These are phyloP conservation scores for Albula goreensis DNA, from an alignment of 2,113 vertebrate genomes.

Conservation along the genomic window DNA sequence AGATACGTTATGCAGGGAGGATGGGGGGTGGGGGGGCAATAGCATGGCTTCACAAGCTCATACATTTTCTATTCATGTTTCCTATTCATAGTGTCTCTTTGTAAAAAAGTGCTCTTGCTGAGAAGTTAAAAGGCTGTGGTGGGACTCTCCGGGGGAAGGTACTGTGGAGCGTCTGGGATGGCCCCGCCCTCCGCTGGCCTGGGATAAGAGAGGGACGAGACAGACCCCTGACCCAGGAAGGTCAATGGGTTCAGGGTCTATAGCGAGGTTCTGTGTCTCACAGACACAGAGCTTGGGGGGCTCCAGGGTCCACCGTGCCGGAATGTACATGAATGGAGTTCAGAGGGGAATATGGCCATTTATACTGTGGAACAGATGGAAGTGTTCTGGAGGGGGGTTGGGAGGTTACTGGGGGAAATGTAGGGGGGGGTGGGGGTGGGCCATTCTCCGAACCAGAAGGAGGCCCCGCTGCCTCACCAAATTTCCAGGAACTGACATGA, in stretches of 20 bases:
- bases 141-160: slow-evolving; percentile 32
- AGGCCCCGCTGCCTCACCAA: background rate
- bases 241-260: slow-evolving; percentile 35
- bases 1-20: slow-evolving; percentile 11
- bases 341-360: background rate
- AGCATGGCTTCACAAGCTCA: slow-evolving; percentile 21
- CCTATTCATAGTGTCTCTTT: slow-evolving; percentile 29
- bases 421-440: too few relatives aligned
- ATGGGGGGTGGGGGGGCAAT: background rate
- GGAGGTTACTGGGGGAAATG: background rate
- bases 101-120: slow-evolving; percentile 24
- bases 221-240: slow-evolving; percentile 31
- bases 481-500: background rate
- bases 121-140: slow-evolving; percentile 45
- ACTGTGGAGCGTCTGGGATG: slow-evolving; percentile 26
- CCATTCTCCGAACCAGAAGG: background rate
- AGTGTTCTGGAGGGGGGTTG: background rate
- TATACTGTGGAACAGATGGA: slow-evolving; percentile 13
- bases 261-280: slow-evolving; percentile 40
- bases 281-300: slow-evolving; percentile 29
- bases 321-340: slow-evolving; percentile 9
- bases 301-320: slow-evolving; percentile 13
- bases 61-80: slow-evolving; percentile 34
- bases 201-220: slow-evolving; percentile 18
- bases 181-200: slow-evolving; percentile 28